Evolutionary conservation across 2,113 vertebrate species (phyloP).

Genomic region (Lophotis ruficrista): DNA sequence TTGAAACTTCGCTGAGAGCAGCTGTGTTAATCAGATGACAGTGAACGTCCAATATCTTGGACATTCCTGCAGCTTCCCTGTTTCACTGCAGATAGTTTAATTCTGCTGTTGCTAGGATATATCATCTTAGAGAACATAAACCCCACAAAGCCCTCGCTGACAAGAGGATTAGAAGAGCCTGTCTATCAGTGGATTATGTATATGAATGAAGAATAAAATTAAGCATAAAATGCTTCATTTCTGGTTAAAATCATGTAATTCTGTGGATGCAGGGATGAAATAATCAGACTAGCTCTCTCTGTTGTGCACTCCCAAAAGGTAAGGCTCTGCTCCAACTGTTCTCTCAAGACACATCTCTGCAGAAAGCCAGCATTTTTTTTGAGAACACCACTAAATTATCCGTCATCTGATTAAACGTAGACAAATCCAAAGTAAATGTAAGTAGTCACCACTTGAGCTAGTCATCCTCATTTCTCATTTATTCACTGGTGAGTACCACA

Average conservation of each 20-base stretch:
- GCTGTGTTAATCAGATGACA: background rate
- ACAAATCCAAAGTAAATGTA: background rate
- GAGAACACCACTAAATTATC: background rate
- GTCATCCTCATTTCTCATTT: background rate
- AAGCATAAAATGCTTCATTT: background rate
- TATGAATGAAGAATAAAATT: conserved; percentile 12
- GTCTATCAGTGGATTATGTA: conserved; percentile 16
- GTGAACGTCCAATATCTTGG: background rate
- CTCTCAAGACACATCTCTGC: background rate
- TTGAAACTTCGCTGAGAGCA: background rate
- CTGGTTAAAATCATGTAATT: background rate
- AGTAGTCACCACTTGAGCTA: background rate
- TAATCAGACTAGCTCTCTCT: background rate
- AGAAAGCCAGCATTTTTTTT: background rate
- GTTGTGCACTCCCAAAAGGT: background rate
- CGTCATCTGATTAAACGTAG: background rate
- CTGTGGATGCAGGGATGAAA: background rate
- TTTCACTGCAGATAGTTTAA: background rate
- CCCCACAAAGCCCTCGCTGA: background rate
- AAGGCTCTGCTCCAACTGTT: background rate
- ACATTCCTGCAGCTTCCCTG: background rate
- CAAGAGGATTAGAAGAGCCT: conserved; percentile 50
- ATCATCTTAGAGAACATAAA: conserved; percentile 37
- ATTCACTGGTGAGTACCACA: background rate
- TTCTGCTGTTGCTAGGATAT: conserved; percentile 62